Evolutionary conservation across 2,797 vertebrate genomes (phyloP).

Genomic region (Notoglanidium macrostoma): DNA sequence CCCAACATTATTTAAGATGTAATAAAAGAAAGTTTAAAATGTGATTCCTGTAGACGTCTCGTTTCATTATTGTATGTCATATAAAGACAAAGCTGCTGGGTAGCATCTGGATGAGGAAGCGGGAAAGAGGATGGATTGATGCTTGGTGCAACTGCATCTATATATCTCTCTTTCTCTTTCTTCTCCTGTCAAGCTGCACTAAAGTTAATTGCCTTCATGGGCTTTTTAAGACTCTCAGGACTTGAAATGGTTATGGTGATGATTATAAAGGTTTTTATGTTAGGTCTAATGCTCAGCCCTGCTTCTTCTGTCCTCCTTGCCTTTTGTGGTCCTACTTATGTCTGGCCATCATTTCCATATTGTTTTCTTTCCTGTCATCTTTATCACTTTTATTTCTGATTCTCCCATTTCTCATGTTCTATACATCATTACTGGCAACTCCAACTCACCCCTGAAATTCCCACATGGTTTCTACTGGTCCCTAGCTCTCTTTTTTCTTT

Average conservation of each 20-base stretch:
- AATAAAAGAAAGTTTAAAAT: background rate
- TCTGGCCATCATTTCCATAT: constrained; percentile 16
- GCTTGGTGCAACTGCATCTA: constrained; percentile 35
- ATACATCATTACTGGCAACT: background rate
- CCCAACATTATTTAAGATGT: background rate
- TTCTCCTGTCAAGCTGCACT: constrained; percentile 33
- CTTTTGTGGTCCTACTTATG: constrained; percentile 41
- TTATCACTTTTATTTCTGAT: constrained; percentile 39
- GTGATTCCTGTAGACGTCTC: background rate
- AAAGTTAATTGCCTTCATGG: constrained; percentile 39
- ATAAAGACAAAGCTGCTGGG: background rate
- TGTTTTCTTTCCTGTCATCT: constrained; percentile 15
- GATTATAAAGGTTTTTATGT: constrained; percentile 58
- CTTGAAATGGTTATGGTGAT: constrained; percentile 52
- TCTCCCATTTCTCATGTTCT: background rate
- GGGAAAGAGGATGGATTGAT: constrained; percentile 11
- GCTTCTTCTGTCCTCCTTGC: background rate
- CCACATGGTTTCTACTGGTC: background rate
- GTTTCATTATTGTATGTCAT: background rate
- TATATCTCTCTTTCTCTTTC: constrained; percentile 22
- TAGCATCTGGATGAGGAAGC: constrained; percentile 41
- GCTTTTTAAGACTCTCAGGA: constrained; percentile 43
- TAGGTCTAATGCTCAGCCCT: constrained; percentile 34
- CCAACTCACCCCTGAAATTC: background rate
- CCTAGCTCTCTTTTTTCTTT: background rate